These are phyloP conservation scores for Pardosa pseudoannulata DNA, from an alignment of 2,888 invertebrate genomes.

Conservation along the genomic window DNA sequence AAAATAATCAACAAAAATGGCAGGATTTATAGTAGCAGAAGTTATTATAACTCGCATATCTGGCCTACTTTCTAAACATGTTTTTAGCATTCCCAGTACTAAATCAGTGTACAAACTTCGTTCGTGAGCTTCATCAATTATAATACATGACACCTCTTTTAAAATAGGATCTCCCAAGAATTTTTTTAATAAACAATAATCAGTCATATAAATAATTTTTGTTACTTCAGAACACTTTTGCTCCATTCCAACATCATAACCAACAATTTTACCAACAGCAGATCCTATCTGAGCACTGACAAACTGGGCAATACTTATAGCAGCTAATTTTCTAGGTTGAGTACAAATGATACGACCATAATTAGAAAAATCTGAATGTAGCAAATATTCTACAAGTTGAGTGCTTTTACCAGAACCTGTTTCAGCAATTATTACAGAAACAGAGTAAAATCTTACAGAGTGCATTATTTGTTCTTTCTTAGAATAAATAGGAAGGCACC, in stretches of 20 bases:
- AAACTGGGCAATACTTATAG: constrained; percentile 76
- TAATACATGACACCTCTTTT: constrained; percentile 75
- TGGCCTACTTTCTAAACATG: constrained; percentile 74
- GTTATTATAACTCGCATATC: constrained; percentile 77
- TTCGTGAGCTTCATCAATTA: constrained; percentile 78
- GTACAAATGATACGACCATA: constrained; percentile 77
- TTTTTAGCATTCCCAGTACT: constrained; percentile 77
- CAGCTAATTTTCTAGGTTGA: constrained; percentile 78
- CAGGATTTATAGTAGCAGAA: constrained; percentile 78
- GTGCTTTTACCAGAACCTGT: constrained; percentile 79
- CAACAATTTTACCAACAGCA: constrained; percentile 75
- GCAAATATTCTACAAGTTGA: constrained; percentile 77
- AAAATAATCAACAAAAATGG: constrained; percentile 77
- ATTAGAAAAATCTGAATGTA: constrained; percentile 75
- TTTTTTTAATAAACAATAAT: constrained; percentile 77
- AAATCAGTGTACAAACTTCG: constrained; percentile 78
- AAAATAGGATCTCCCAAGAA: constrained; percentile 76
- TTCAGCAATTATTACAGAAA: constrained; percentile 77
- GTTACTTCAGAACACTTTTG: constrained; percentile 74
- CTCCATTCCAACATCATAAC: constrained; percentile 75
- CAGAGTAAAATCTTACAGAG: constrained; percentile 74
- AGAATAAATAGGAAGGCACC: constrained; percentile 66
- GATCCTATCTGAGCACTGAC: constrained; percentile 77
- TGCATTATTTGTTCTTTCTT: constrained; percentile 48
- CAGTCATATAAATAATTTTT: constrained; percentile 77